Conservation (phyloP, 2,113 vertebrate genomes). For the Hemiprocne comata region DNA sequence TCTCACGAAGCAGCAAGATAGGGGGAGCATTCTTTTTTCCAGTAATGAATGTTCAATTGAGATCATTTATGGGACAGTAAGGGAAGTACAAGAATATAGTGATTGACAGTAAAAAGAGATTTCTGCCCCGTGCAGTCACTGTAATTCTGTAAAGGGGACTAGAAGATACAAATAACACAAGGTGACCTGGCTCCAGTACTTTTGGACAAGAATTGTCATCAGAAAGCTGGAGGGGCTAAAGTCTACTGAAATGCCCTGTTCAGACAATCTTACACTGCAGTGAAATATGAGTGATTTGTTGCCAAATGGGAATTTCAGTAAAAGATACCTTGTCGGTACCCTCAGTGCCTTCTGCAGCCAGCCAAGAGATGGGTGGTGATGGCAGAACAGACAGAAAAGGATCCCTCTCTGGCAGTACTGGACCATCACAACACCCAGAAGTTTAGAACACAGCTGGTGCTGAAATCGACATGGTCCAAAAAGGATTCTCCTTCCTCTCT, state of each 20-base stretch:
- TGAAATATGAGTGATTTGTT: background rate
- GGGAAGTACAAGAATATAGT: background rate
- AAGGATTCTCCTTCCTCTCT: background rate
- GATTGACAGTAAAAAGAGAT: background rate
- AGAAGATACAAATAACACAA: background rate
- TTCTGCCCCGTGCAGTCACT: background rate
- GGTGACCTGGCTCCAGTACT: background rate
- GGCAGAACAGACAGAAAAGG: background rate
- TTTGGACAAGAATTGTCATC: background rate
- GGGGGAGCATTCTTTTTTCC: background rate
- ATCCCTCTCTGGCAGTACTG: background rate
- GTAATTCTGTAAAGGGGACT: background rate
- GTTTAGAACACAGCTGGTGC: fast-evolving
- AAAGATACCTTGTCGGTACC: background rate
- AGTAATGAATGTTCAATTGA: background rate
- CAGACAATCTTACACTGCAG: background rate
- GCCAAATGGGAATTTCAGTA: background rate
- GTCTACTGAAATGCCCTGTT: background rate
- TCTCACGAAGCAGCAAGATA: background rate
- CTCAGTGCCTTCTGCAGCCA: background rate
- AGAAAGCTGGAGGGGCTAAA: background rate
- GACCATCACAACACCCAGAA: background rate
- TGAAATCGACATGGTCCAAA: background rate
- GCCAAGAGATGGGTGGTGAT: background rate
- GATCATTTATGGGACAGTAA: background rate